Evolutionary conservation across 2,113 vertebrate genomes (phyloP), one percentile per base, ranked within the genome.

Genomic region (Nycticorax nycticorax): DNA sequence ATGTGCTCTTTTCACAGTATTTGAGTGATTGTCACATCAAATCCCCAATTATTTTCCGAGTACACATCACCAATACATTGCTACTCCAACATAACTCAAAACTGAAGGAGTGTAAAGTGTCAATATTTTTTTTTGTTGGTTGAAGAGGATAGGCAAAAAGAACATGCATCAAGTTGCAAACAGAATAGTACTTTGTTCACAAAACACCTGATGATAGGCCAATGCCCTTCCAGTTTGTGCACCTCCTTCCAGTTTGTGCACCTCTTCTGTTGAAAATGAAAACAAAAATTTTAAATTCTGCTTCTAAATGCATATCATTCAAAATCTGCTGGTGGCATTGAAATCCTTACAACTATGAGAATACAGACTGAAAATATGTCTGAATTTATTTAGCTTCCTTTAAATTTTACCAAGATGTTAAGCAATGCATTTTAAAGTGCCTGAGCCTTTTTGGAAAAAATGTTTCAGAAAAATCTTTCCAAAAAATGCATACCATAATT

Each of bases 21-120:
- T 83, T 96, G 89, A 96, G 37, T 60, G 55, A 94, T 69, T 94
- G 62, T 47, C 48, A 83, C 55, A 85, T 79, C 82, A 93, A 89
- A 74, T 80, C 33, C 41, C 27, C 37, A 69, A n/a, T 83, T 93
- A 66, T 72, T 95, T 62, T 87, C 59, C 63, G 92, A 84, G 35
- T 55, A 66, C 52, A 80, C 15, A 62, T 89, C n/a, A 68, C 24
- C 39, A 88, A 4, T 33, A 74, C 39, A 69, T 39, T 74, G 23
- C 30, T 91, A 47, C 10, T 88, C n/a, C 20, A 93, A 53, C 37
- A 64, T 47, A 76, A 88, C 59, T 92, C 59, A 88, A 53, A 93
- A 71, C 19, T 79, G 57, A 72, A 89, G n/a, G 30, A 41, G 10
- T 62, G 10, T 76, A 60, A 78, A 71, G 6, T 73, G 30, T 89